These are phyloP conservation scores for Nettapus auritus DNA, from an alignment of 2,113 vertebrate species.

Conservation along the genomic window DNA sequence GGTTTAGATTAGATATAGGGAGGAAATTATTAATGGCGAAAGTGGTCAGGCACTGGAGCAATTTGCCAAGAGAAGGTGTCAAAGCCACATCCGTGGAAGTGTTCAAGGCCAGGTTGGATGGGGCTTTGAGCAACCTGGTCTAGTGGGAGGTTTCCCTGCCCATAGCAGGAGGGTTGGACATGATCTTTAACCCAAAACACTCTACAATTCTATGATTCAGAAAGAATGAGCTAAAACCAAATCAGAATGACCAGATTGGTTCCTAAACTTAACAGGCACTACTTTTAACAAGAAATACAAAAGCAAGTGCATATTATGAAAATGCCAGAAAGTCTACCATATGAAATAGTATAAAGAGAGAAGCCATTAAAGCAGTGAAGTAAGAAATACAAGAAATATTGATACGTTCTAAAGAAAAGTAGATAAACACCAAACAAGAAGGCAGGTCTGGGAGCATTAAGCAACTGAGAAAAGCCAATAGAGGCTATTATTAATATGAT, in stretches of 20 bases:
- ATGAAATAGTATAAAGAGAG: not conserved
- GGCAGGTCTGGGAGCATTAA: not conserved
- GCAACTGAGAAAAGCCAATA: not conserved
- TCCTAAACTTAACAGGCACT: not conserved
- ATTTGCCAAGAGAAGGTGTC: not conserved
- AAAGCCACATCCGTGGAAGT: not conserved
- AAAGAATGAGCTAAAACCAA: not conserved
- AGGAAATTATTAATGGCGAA: not conserved
- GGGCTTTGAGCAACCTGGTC: not conserved
- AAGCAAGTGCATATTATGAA: not conserved
- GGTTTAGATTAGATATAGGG: not conserved
- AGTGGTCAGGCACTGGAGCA: not conserved
- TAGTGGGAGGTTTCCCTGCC: not conserved
- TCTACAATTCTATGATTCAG: not conserved
- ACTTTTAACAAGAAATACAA: not conserved
- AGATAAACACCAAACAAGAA: not conserved
- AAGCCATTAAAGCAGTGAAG: not conserved
- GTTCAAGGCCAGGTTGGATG: not conserved
- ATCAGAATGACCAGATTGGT: not conserved
- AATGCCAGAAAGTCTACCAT: not conserved
- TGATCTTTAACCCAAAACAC: not conserved
- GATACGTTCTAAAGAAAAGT: not conserved
- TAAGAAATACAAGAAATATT: not conserved
- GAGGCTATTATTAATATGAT: too few relatives aligned
- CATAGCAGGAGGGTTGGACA: not conserved